Evolutionary conservation across 2,797 vertebrate species (phyloP).

Genomic region (Nyctalus aviator): DNA sequence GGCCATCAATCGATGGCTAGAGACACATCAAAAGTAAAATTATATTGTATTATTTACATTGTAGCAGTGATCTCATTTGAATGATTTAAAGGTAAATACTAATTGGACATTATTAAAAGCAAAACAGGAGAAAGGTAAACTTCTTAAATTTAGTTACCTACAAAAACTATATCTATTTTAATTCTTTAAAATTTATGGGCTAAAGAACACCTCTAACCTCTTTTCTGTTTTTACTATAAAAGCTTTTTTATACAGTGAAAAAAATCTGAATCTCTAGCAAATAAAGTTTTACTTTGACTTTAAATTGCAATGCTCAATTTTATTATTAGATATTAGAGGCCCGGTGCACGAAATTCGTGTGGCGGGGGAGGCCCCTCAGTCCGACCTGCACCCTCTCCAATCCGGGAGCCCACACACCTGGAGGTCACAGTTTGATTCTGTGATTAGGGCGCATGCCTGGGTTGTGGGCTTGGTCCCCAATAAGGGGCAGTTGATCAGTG

Average conservation of each 20-base stretch:
- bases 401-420: too few relatives aligned
- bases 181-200: slow-evolving; percentile 38
- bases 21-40: slow-evolving; percentile 80
- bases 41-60: slow-evolving; percentile 22
- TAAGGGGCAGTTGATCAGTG: too few relatives aligned
- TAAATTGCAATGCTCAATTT: slow-evolving; percentile 25
- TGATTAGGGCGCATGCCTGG: too few relatives aligned
- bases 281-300: slow-evolving; percentile 62
- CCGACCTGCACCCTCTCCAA: too few relatives aligned
- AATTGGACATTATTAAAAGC: slow-evolving; percentile 44
- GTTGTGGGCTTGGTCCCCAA: too few relatives aligned
- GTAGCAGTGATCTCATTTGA: slow-evolving; percentile 49
- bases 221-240: slow-evolving; percentile 57
- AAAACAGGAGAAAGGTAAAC: slow-evolving; percentile 37
- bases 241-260: slow-evolving; percentile 56
- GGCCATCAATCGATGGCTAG: slow-evolving; percentile 92
- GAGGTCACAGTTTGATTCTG: too few relatives aligned
- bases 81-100: slow-evolving; percentile 6
- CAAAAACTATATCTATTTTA: slow-evolving; percentile 34
- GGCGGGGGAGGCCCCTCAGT: too few relatives aligned
- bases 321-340: not conserved
- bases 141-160: slow-evolving; percentile 36
- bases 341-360: too few relatives aligned
- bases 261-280: slow-evolving; percentile 23
- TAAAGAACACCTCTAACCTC: not conserved